phyloP scores from a whole-genome alignment of 2,797 vertebrate genomes.

The Pelodytes ibericus region DNA sequence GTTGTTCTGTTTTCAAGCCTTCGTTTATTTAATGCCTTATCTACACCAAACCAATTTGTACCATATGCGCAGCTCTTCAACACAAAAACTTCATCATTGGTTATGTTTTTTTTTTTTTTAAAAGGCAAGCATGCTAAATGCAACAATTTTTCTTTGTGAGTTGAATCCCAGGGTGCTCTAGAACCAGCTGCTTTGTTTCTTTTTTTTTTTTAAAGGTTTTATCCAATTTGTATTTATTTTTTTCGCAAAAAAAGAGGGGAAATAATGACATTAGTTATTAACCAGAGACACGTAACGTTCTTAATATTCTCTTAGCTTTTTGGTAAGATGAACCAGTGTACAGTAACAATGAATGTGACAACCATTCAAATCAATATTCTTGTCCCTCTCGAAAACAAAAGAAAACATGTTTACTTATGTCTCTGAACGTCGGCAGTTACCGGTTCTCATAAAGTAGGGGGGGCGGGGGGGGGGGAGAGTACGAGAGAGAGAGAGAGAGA shows the following conservation, averaged over 20 bases:
- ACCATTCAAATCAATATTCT: conserved; percentile 24
- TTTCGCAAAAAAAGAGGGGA: too few species aligned
- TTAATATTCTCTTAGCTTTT: conserved; percentile 45
- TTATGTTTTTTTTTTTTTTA: conserved; percentile 68
- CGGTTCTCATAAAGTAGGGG: too few species aligned
- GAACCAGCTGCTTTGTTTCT: conserved; percentile 65
- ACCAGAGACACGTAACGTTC: conserved; percentile 25
- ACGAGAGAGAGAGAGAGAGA: too few species aligned
- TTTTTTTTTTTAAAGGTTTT: conserved; percentile 41
- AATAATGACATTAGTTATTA: conserved; percentile 32
- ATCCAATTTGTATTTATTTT: too few species aligned
- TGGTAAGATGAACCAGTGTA: conserved; percentile 20
- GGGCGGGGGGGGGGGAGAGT: too few species aligned
- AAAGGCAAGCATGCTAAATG: conserved; percentile 68
- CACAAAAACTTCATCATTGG: conserved; percentile 72
- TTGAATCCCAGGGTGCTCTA: conserved; percentile 71
- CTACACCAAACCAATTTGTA: conserved; percentile 79
- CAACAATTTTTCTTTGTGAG: conserved; percentile 74
- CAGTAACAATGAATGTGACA: conserved; percentile 13
- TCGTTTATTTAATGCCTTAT: conserved; percentile 78
- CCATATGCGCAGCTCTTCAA: conserved; percentile 75
- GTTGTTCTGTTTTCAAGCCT: conserved; percentile 70
- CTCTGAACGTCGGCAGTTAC: too few species aligned
- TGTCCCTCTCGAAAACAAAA: conserved; percentile 20
- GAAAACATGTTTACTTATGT: neutral